Evolutionary conservation across 2,888 invertebrate species (phyloP), one percentile per base, ranked within the genome.

Genomic region (Harpagoxenus sublaevis): DNA sequence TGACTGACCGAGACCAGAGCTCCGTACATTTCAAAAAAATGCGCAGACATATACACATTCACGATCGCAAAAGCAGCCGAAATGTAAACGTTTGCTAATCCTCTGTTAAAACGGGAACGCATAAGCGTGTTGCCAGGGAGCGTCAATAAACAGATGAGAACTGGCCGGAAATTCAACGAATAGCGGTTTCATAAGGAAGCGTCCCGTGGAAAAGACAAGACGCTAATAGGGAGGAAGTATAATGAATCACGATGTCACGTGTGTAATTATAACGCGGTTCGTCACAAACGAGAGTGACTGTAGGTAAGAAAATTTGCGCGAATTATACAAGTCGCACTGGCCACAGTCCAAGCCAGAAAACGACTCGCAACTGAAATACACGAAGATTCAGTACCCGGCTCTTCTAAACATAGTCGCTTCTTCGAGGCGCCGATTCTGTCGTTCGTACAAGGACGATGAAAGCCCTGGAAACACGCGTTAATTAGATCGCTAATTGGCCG

Each of bases 371-470:
- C 93, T 93, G 93, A 94, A 94, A 93, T 94, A 93, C 89, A 89
- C 88, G 89, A 89, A 88, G 91, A 90, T 89, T 85, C 87, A 90
- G 82, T 91, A 90, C 88, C 87, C 89, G 84, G 87, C 85, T 84
- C 88, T 91, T 94, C 94, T 94, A 94, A 94, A 94, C 93, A 93
- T 94, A 94, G 94, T 77, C 48, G 71, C 65, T 85, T 71, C 62
- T 55, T 74, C 84, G 60, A 60, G 28, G 23, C 73, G 68, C 74
- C 62, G 83, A 57, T 83, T 39, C 4, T 31, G 35, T 79, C 39
- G 48, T 39, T 62, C 18, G 88, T 89, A 88, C 92, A 92, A 93
- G 90, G 90, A 92, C 92, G 90, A 86, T 86, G 83, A 63, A 68
- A 74, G 66, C 62, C 62, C 68, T 79, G 85, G 75, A 82, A 31